Evolutionary conservation across 2,888 invertebrate species (phyloP).

Genomic region (Spilosoma lubricipeda): DNA sequence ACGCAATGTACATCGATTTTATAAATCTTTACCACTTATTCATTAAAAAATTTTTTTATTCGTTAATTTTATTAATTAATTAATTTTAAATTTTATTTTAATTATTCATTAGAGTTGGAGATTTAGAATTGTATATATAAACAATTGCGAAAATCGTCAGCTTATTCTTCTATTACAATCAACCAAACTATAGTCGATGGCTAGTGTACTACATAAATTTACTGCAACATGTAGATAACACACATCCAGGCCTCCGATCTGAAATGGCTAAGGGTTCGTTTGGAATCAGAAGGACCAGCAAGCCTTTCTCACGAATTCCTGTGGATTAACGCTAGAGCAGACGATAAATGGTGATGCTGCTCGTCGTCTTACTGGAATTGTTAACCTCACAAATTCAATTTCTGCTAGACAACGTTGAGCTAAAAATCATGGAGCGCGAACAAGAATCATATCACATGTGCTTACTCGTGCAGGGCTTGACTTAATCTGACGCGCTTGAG

Average conservation of each 20-base stretch:
- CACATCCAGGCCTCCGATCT: background rate
- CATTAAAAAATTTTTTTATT: too few relatives aligned
- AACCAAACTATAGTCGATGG: constrained; percentile 35
- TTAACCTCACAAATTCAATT: constrained; percentile 3
- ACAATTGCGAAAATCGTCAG: background rate
- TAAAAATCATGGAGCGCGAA: background rate
- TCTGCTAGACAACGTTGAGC: constrained; percentile 1
- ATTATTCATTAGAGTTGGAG: constrained; percentile 36
- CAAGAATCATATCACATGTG: background rate
- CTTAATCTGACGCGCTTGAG: too few relatives aligned
- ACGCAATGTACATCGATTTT: constrained; percentile 40
- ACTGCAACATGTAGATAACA: background rate
- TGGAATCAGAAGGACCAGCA: background rate
- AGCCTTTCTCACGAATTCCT: constrained; percentile 1
- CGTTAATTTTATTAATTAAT: too few relatives aligned
- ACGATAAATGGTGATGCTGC: constrained; percentile 1
- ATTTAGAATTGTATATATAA: background rate
- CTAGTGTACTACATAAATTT: constrained; percentile 13
- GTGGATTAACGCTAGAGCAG: background rate
- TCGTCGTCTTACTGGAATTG: constrained; percentile 1
- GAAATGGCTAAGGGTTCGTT: background rate
- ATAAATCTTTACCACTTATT: constrained; percentile 39
- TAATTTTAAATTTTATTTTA: too few relatives aligned
- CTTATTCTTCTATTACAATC: constrained; percentile 41
- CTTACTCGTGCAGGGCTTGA: background rate